These are phyloP conservation scores for Drosophila algonquin DNA, from an alignment of 2,888 invertebrate species.

Conservation along the genomic window DNA sequence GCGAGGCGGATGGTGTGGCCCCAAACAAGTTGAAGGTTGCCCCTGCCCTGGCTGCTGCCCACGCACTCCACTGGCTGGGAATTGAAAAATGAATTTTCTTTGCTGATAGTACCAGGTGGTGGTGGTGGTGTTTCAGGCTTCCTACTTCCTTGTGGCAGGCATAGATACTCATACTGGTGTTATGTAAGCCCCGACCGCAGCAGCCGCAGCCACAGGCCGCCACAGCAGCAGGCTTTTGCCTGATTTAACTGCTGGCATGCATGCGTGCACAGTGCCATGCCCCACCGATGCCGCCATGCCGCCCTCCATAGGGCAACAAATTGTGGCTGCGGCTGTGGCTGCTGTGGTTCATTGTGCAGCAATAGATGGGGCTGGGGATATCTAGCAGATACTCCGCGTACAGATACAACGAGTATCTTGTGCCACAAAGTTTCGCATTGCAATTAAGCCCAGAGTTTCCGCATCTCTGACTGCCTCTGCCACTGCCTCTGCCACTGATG, in stretches of 20 bases:
- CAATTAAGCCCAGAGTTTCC: slow-evolving; percentile 68
- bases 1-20: not conserved
- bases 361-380: slow-evolving; percentile 24
- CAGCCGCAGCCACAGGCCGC: slow-evolving; percentile 35
- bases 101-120: not conserved
- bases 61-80: not conserved
- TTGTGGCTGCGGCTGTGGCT: slow-evolving; percentile 41
- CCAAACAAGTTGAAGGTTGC: slow-evolving; percentile 1
- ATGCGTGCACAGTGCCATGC: slow-evolving; percentile 68
- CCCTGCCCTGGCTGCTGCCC: not conserved
- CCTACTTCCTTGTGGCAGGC: slow-evolving; percentile 41
- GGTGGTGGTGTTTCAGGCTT: not conserved
- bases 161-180: slow-evolving; percentile 4
- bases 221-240: slow-evolving; percentile 1
- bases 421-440: slow-evolving; percentile 58
- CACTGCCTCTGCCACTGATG: slow-evolving; percentile 1
- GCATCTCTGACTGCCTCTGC: slow-evolving; percentile 37
- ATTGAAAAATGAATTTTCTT: slow-evolving; percentile 11
- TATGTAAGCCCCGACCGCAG: slow-evolving; percentile 41
- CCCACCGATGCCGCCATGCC: slow-evolving; percentile 16
- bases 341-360: slow-evolving; percentile 55
- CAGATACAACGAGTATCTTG: slow-evolving; percentile 57
- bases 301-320: slow-evolving; percentile 21
- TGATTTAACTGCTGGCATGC: slow-evolving; percentile 53
- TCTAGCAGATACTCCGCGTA: slow-evolving; percentile 13